These are phyloP conservation scores for Jordanella pulchra DNA, from an alignment of 2,797 vertebrate species.

Conservation along the genomic window DNA sequence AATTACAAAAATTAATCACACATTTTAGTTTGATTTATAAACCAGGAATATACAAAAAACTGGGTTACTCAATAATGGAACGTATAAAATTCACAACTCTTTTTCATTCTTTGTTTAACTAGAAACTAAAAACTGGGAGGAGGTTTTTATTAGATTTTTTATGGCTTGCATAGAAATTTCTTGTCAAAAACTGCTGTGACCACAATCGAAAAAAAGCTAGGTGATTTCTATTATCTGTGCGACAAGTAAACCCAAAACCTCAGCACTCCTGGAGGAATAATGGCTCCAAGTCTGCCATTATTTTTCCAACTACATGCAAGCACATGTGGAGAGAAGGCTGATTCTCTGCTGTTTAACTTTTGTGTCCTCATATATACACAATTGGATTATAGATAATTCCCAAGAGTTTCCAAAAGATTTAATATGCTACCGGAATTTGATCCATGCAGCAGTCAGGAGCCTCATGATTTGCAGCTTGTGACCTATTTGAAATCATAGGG, in stretches of 20 bases:
- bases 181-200: slow-evolving; percentile 43
- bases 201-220: slow-evolving; percentile 15
- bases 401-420: slow-evolving; percentile 74
- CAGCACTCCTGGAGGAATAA: slow-evolving; percentile 36
- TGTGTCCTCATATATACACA: slow-evolving; percentile 61
- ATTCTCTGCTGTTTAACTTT: slow-evolving; percentile 52
- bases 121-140: slow-evolving; percentile 16
- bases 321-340: slow-evolving; percentile 51
- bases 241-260: slow-evolving; percentile 47
- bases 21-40: background rate
- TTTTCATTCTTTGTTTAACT: no score
- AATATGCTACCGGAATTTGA: slow-evolving; percentile 80
- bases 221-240: slow-evolving; percentile 37
- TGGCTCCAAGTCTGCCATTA: slow-evolving; percentile 29
- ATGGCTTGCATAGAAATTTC: slow-evolving; percentile 48
- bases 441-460: slow-evolving; percentile 80
- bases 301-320: slow-evolving; percentile 42
- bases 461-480: slow-evolving; percentile 81
- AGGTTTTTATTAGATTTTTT: slow-evolving; percentile 51
- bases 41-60: background rate
- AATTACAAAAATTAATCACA: background rate
- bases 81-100: background rate
- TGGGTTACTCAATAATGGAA: background rate
- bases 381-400: slow-evolving; percentile 78
- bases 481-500: slow-evolving; percentile 62